These are phyloP conservation scores for Pandion haliaetus DNA, from an alignment of 2,113 vertebrate species.

Conservation along the genomic window DNA sequence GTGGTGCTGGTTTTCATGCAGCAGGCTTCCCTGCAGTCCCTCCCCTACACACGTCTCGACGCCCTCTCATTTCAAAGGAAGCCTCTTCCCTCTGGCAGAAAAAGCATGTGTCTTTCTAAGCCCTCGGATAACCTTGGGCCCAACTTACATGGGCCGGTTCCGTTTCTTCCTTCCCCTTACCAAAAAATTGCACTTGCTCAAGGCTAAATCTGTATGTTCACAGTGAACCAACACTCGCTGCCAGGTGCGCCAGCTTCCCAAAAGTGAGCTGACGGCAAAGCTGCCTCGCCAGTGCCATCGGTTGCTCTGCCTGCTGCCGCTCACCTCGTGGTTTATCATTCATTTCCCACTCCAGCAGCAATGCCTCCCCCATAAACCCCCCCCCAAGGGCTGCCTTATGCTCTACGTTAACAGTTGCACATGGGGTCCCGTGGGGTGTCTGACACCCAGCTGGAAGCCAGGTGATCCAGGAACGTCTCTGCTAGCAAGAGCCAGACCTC, in stretches of 20 bases:
- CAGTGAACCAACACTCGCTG: neutral
- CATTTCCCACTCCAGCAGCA: neutral
- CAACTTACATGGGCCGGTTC: neutral
- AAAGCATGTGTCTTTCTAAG: neutral
- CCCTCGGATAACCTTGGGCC: neutral
- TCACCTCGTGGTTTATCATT: rapidly evolving
- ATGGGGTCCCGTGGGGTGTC: neutral
- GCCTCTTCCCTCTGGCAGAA: neutral
- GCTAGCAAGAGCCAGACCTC: neutral
- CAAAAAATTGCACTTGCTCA: neutral
- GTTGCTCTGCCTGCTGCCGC: neutral
- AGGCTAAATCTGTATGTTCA: rapidly evolving
- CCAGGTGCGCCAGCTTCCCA: neutral
- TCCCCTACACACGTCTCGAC: neutral
- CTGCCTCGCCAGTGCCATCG: rapidly evolving
- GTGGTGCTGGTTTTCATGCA: neutral
- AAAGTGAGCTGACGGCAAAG: neutral
- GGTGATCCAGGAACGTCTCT: neutral
- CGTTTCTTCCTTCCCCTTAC: neutral
- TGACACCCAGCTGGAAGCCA: neutral
- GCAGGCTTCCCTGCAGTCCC: neutral
- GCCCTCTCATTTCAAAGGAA: neutral
- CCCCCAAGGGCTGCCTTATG: neutral
- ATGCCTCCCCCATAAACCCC: neutral
- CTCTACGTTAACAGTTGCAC: neutral